Conservation (phyloP, 2,888 invertebrate genomes). For the Sinhomidia bicolor region DNA sequence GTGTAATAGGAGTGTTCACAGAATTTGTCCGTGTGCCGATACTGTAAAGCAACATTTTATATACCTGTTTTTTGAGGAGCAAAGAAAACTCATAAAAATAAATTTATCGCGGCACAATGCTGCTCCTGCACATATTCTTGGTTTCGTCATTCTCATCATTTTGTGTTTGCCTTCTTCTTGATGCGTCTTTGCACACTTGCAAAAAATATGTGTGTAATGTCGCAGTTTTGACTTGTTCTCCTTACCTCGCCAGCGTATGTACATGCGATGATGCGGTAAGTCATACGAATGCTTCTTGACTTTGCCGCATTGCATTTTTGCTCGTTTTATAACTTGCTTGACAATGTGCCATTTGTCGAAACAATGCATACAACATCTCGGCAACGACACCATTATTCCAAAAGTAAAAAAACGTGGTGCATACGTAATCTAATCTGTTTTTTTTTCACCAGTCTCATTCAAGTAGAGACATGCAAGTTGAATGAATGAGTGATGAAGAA, state of each 20-base stretch:
- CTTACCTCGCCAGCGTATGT: neutral
- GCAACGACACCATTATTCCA: no score
- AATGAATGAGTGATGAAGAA: neutral
- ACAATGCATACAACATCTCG: no score
- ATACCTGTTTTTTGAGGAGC: no score
- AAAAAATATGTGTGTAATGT: neutral
- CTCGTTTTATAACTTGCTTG: neutral
- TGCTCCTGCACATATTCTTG: neutral
- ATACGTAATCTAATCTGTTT: constrained; percentile 49
- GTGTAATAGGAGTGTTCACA: neutral
- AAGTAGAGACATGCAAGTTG: neutral
- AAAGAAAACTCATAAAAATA: neutral
- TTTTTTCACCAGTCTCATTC: neutral
- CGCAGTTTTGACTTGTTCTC: neutral
- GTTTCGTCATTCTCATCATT: constrained; percentile 56
- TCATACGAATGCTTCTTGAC: neutral
- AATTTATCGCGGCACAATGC: neutral
- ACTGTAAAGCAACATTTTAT: neutral
- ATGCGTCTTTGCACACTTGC: neutral
- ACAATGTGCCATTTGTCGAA: constrained; percentile 13
- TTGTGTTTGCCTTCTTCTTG: constrained; percentile 40
- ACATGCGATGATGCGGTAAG: neutral
- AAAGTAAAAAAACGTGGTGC: constrained; percentile 49
- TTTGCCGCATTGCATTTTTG: constrained; percentile 42
- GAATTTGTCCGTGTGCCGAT: neutral